Base-by-base conservation (phyloP, 2,888 invertebrate species). In the Papilio elwesi region DNA sequence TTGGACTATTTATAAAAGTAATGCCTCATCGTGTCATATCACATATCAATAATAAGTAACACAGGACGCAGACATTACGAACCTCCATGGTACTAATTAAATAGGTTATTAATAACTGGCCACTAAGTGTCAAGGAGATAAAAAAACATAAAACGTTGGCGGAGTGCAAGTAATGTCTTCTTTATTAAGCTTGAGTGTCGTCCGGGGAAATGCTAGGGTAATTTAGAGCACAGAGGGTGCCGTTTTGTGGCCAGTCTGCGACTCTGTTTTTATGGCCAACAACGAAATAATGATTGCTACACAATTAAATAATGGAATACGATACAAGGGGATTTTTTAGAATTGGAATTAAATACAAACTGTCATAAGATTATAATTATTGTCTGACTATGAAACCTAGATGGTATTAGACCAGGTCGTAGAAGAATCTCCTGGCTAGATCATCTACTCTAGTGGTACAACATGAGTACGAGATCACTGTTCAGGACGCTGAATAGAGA, bases 211-310 rank as follows among this genome's bases (percentile, higher is more conserved):
- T 76, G 76, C 76, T 72, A 64, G 73, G 76, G 77, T 79, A 82
- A 83, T 82, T 81, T 81, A 82, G 78, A 76, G 76, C 77, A 75
- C 67, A 68, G 77, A 78, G 80, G 79, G 78, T 79, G 78, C 78
- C 77, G 76, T 79, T 80, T 81, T 81, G 74, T 74, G 57, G 59
- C 15, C 57, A 38, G 3, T 13, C 11, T 26, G 43, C 26, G 49
- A 47, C 26, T 26, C 48, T 49, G 48, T 26, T 48, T 68, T 48
- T 57, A 49, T 48, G 9, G 26, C 57, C 47, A 49, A 48, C 49
- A 36, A 59, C 59, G 47, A 49, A 68, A 36, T 49, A 68, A 68
- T 36, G 67, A 67, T 67, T 47, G 47, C 53, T 49, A 65, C 36
- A 65, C 16, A 49, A 47, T 47, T 43, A 47, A 63, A 15, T 12